phyloP scores from a whole-genome alignment of 1,140 invertebrate genomes.

The Zaprionus ghesquierei region DNA sequence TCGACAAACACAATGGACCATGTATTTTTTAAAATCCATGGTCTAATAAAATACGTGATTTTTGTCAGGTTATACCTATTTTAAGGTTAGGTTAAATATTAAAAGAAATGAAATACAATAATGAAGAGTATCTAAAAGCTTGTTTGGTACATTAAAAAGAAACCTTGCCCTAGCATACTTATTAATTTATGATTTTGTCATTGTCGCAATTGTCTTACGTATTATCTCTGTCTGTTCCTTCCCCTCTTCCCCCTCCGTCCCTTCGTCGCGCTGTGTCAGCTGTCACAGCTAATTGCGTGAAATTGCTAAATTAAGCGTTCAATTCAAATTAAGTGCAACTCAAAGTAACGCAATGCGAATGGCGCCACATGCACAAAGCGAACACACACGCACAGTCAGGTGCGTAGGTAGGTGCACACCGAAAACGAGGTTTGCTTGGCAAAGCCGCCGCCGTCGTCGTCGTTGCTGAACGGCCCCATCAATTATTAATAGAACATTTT shows the following conservation, averaged over 20 bases:
- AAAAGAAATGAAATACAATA: not conserved
- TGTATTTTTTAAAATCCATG: too few relatives aligned
- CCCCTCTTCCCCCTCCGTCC: not conserved
- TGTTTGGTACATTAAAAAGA: not conserved
- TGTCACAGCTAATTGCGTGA: constrained; percentile 45
- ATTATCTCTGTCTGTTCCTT: not conserved
- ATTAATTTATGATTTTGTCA: not conserved
- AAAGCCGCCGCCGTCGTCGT: not conserved
- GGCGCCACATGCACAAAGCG: not conserved
- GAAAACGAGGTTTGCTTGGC: not conserved
- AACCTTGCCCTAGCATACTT: not conserved
- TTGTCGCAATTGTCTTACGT: not conserved
- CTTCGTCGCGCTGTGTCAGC: constrained; percentile 22
- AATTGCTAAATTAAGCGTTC: constrained; percentile 71
- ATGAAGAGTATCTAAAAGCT: not conserved
- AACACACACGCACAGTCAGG: not conserved
- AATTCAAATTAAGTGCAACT: constrained; percentile 52
- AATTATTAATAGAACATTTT: constrained; percentile 81
- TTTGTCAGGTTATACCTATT: not conserved
- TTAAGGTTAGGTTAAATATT: not conserved
- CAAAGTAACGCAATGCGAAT: constrained; percentile 29
- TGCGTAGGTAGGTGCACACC: not conserved
- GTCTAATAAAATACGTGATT: too few relatives aligned
- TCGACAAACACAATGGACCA: too few relatives aligned
- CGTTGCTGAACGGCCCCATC: constrained; percentile 50